phyloP scores from a whole-genome alignment of 2,888 invertebrate genomes.

The Drosophila kuntzei region DNA sequence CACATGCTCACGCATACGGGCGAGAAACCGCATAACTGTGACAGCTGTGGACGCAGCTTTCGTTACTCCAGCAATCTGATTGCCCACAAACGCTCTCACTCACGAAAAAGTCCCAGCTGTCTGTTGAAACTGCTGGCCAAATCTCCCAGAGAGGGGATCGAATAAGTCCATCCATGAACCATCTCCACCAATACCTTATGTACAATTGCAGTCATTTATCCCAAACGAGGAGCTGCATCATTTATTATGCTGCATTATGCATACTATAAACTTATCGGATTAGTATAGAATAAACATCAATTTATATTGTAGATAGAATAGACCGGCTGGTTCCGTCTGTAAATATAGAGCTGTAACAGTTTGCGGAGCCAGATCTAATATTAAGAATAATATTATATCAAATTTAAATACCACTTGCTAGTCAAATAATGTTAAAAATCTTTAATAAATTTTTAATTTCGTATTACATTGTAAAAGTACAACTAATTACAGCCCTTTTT shows the following conservation, averaged over 20 bases:
- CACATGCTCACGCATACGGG: conserved; percentile 85
- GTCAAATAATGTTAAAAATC: not conserved
- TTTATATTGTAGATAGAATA: not conserved
- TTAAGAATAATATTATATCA: not conserved
- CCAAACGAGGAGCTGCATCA: not conserved
- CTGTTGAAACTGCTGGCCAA: not conserved
- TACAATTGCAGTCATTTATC: not conserved
- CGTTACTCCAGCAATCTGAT: conserved; percentile 85
- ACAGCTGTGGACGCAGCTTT: conserved; percentile 81
- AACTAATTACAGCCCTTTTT: conserved; percentile 41
- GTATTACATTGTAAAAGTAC: conserved; percentile 13
- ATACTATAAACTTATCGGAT: not conserved
- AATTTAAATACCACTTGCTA: not conserved
- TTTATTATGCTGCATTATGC: not conserved
- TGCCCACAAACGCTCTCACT: conserved; percentile 83
- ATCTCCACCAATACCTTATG: conserved; percentile 1
- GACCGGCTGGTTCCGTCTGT: conserved; percentile 1
- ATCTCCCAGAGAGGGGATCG: not conserved
- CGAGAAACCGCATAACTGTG: conserved; percentile 83
- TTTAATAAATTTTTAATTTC: not conserved
- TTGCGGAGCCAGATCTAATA: not conserved
- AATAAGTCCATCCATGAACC: not conserved
- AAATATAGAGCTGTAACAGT: not conserved
- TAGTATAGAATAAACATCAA: not conserved
- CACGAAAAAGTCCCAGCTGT: conserved; percentile 33